Evolutionary conservation across 2,113 vertebrate genomes (phyloP).

Genomic region (Daphoenositta chrysoptera): DNA sequence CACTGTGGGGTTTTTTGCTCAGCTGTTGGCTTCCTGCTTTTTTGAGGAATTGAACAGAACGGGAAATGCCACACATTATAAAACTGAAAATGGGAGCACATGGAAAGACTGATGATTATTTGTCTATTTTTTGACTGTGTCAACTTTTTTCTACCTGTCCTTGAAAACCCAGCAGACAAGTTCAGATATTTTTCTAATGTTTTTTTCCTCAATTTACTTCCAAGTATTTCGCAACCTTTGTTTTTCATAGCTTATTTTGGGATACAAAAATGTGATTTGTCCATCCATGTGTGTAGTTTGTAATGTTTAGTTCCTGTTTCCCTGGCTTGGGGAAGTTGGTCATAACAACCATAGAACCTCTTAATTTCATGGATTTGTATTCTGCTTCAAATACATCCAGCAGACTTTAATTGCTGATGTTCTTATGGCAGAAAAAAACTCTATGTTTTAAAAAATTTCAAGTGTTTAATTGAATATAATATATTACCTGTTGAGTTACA

Average conservation of each 20-base stretch:
- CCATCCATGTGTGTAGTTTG: neutral
- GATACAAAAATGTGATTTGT: neutral
- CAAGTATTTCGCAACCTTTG: neutral
- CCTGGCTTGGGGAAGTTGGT: neutral
- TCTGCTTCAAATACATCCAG: neutral
- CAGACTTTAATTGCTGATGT: neutral
- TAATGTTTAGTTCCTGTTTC: neutral
- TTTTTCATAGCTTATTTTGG: neutral
- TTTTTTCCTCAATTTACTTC: neutral
- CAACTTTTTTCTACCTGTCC: neutral
- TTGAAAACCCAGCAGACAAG: neutral
- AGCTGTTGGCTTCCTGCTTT: neutral
- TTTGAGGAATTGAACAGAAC: neutral
- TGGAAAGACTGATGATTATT: neutral
- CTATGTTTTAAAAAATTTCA: neutral
- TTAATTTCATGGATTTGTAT: neutral
- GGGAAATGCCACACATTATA: neutral
- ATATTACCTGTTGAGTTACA: neutral
- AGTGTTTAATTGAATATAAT: neutral
- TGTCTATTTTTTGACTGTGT: neutral
- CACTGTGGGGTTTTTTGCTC: neutral
- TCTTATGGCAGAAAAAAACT: neutral
- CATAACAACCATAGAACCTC: neutral
- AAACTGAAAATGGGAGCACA: neutral
- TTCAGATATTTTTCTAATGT: neutral